Evolutionary conservation across 2,113 vertebrate genomes (phyloP), one percentile per base, ranked within the genome.

Genomic region (Plectropomus leopardus): DNA sequence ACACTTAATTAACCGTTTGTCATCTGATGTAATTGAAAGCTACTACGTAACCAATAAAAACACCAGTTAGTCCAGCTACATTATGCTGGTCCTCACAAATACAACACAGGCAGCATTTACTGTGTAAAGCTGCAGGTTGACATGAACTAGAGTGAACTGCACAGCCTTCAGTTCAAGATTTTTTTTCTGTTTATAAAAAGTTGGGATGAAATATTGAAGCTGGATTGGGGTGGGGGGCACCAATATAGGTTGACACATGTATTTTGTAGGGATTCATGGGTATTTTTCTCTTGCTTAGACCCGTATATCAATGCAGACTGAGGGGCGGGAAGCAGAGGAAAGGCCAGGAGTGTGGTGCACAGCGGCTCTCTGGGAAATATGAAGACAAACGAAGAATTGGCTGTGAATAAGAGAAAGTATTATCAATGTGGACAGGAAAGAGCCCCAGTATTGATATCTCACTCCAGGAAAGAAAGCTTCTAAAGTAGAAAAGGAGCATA

Each of bases 291-390:
- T 95, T 90, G 82, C 93, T 90, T 95, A 94, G 91, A 92, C 80
- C 88, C 90, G 87, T 92, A 90, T 91, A 95, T 95, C 95, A 94
- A 93, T 94, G 93, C 96, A 93, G 94, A 96, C 94, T 96, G 94
- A 95, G 94, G 92, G 95, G 92, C 92, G 85, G 93, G 88, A 86
- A 93, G 92, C 94, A 90, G 94, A 95, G 91, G 86, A 91, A 95
- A 95, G 95, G 88, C 90, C 92, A 87, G 92, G 86, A 93, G 83
- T 86, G 89, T 93, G 83, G 90, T 84, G 93, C 94, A 88, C 84
- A 91, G 57, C 90, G 92, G 91, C 95, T 94, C 90, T 90, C 92
- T 92, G 91, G 92, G 91, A 93, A 93, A 88, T 92, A 89, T 95
- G 95, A 97, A 96, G 96, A 96, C 92, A 93, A 94, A 95, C 87